phyloP scores from a whole-genome alignment of 2,797 vertebrate species.

The Myripristis jacobus region DNA sequence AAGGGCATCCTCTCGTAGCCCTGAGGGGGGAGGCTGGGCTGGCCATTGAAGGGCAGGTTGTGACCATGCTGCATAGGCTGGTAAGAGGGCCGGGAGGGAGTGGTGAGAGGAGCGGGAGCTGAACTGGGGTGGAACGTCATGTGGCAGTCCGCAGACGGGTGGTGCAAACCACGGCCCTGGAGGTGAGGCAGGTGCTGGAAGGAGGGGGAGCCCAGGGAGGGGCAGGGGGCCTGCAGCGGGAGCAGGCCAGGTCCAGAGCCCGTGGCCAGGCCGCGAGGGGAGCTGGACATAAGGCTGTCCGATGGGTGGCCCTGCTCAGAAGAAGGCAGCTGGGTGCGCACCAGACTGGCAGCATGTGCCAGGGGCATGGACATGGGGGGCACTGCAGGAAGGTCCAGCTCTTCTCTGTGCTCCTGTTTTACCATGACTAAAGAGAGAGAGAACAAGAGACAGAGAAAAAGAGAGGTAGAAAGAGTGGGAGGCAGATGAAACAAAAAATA shows the following conservation, averaged over 20 bases:
- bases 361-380: slow-evolving; percentile 86
- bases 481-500: slow-evolving; percentile 31
- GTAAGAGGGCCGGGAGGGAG: slow-evolving; percentile 87
- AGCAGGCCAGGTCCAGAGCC: slow-evolving; percentile 88
- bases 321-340: slow-evolving; percentile 90
- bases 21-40: slow-evolving; percentile 90
- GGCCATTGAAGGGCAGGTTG: slow-evolving; percentile 88
- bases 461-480: background rate
- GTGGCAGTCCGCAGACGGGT: slow-evolving; percentile 90
- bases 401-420: slow-evolving; percentile 96
- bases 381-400: slow-evolving; percentile 88
- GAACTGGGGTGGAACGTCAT: slow-evolving; percentile 90
- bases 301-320: slow-evolving; percentile 89
- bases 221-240: slow-evolving; percentile 81
- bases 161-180: slow-evolving; percentile 88
- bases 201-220: slow-evolving; percentile 87
- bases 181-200: slow-evolving; percentile 92
- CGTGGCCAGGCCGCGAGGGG: slow-evolving; percentile 88
- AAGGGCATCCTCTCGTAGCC: slow-evolving; percentile 90
- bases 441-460: slow-evolving; percentile 13
- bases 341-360: slow-evolving; percentile 81
- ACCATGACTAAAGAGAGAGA: slow-evolving; percentile 87
- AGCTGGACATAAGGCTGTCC: slow-evolving; percentile 88
- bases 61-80: slow-evolving; percentile 86
- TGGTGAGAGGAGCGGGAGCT: slow-evolving; percentile 82